Conservation (phyloP, 2,113 vertebrate species). For the Indri indri region DNA sequence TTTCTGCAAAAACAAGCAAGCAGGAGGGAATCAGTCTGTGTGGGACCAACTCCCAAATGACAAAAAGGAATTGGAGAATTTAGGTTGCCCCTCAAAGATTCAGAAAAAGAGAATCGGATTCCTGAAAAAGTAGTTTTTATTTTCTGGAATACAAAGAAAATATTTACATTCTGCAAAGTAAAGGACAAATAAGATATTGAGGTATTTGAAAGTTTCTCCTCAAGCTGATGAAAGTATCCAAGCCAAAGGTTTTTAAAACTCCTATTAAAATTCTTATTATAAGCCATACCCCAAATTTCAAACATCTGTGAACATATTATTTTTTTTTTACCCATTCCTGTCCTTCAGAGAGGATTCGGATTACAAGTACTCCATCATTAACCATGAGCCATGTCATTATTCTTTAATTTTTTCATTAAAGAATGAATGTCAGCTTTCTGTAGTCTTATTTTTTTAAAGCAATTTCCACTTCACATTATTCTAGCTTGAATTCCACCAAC, state of each 20-base stretch:
- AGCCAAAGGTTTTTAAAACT: neutral
- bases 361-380: neutral
- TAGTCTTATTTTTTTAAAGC: neutral
- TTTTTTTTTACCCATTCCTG: neutral
- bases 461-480: neutral
- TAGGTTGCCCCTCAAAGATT: constrained; percentile 73
- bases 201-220: neutral
- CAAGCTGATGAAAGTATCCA: neutral
- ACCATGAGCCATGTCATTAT: neutral
- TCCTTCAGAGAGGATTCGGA: neutral
- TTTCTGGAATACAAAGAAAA: neutral
- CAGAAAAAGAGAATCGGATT: constrained; percentile 83
- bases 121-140: constrained; percentile 80
- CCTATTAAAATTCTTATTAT: neutral
- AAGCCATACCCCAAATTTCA: neutral
- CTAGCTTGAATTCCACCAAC: neutral
- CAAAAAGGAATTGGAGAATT: constrained; percentile 89
- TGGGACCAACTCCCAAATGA: constrained; percentile 86
- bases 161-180: neutral
- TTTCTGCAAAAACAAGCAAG: constrained; percentile 77
- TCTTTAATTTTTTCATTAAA: neutral
- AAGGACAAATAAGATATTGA: neutral
- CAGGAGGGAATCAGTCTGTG: constrained; percentile 85
- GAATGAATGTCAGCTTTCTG: neutral
- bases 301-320: neutral